These are phyloP conservation scores for Schizopygopsis malacanthus DNA, from an alignment of 2,797 vertebrate genomes.

Conservation along the genomic window DNA sequence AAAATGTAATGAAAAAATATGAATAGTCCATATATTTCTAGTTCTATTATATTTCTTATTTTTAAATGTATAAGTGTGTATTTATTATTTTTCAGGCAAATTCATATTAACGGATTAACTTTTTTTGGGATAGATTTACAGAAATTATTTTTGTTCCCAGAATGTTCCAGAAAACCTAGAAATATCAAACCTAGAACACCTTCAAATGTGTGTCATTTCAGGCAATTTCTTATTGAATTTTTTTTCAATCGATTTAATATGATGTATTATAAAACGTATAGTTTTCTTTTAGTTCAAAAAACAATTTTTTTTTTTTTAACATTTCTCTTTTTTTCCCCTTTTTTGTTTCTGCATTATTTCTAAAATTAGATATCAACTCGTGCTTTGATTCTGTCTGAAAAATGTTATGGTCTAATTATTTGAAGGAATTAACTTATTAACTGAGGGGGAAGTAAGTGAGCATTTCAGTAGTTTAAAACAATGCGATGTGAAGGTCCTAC, in stretches of 20 bases:
- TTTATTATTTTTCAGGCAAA: background rate
- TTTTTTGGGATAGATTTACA: background rate
- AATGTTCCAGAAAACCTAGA: background rate
- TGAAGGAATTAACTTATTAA: background rate
- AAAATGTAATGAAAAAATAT: background rate
- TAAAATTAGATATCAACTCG: background rate
- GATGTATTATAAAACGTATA: background rate
- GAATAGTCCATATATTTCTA: background rate
- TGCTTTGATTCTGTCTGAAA: background rate
- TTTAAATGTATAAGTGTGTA: background rate
- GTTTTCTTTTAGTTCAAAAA: background rate
- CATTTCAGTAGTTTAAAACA: background rate
- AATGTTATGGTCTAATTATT: background rate
- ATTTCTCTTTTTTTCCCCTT: background rate
- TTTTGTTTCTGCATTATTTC: background rate
- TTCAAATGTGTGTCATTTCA: background rate
- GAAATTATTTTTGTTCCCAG: too few relatives aligned
- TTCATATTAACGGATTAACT: background rate
- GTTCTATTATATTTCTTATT: background rate
- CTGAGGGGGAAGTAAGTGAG: slow-evolving; percentile 6
- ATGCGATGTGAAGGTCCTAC: slow-evolving; percentile 27
- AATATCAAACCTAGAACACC: background rate
- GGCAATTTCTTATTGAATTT: background rate
- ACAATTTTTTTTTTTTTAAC: background rate
- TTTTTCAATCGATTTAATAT: background rate